A percentile compares a stretch with the other conserved stretches of the same genome.
Conservation (phyloP, 2,888 invertebrate genomes). For the Pollenia angustigena region DNA sequence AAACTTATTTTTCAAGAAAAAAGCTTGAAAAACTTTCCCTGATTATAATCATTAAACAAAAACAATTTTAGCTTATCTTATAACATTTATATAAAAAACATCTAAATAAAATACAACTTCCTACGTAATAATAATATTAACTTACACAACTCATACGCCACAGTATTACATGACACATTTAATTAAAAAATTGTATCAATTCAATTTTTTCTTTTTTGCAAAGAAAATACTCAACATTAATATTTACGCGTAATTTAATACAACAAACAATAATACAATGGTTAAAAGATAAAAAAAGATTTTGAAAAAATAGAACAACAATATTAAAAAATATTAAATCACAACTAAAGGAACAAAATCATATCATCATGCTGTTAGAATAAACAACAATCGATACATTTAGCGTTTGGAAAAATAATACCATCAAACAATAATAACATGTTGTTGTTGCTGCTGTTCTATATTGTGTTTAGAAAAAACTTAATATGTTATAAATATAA, state of each 20-base stretch:
- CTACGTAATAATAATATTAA: constrained; percentile 1
- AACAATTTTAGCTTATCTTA: neutral
- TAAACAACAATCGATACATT: constrained; percentile 45
- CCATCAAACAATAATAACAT: constrained; percentile 22
- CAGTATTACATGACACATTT: neutral
- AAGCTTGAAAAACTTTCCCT: neutral
- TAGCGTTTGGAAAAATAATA: constrained; percentile 30
- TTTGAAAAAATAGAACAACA: neutral
- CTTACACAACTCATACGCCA: constrained; percentile 1
- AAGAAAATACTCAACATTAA: neutral
- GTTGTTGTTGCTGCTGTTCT: constrained; percentile 3
- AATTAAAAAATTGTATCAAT: constrained; percentile 22
- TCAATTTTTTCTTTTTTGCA: neutral
- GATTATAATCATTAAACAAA: neutral
- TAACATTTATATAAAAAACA: neutral
- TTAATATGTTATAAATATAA: constrained; percentile 22
- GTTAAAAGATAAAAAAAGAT: neutral
- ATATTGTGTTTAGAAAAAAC: neutral
- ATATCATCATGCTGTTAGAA: neutral
- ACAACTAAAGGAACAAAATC: neutral
- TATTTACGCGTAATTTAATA: constrained; percentile 40
- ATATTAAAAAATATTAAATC: constrained; percentile 41
- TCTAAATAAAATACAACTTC: neutral
- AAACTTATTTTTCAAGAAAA: neutral
- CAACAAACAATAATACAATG: constrained; percentile 8